These are phyloP conservation scores for Dryadula phaetusa DNA, from an alignment of 2,888 invertebrate genomes.

Conservation along the genomic window DNA sequence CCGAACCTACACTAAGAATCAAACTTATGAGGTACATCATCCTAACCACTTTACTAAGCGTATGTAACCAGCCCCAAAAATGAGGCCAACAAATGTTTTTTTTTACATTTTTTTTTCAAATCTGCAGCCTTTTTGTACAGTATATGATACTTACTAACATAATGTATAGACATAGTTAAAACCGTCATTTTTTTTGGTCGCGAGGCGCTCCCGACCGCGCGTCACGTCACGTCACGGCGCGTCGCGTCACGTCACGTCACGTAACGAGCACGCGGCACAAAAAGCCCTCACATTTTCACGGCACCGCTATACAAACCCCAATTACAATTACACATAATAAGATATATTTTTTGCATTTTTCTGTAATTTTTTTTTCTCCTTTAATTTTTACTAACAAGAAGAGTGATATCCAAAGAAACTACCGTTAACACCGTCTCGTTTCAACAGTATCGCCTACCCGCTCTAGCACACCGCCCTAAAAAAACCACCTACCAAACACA, in stretches of 20 bases:
- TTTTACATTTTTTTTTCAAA: constrained; percentile 76
- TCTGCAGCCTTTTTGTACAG: constrained; percentile 80
- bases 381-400: constrained; percentile 44
- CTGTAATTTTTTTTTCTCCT: constrained; percentile 56
- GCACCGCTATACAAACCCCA: constrained; percentile 66
- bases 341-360: constrained; percentile 55
- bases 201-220: constrained; percentile 52
- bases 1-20: constrained; percentile 65
- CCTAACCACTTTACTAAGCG: constrained; percentile 82
- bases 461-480: constrained; percentile 39
- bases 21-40: constrained; percentile 76
- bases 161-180: constrained; percentile 81
- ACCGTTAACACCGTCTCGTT: constrained; percentile 47
- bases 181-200: constrained; percentile 72
- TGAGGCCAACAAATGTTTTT: constrained; percentile 65
- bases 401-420: constrained; percentile 62
- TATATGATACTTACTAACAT: constrained; percentile 81
- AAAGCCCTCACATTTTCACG: constrained; percentile 62
- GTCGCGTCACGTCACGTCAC: no score
- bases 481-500: constrained; percentile 36
- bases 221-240: constrained; percentile 46
- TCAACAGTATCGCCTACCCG: constrained; percentile 25
- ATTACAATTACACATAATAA: constrained; percentile 67
- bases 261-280: constrained; percentile 52
- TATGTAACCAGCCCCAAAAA: constrained; percentile 77